Percentiles rank a stretch among this genome's conserved stretches.
Conservation (phyloP, 1,140 invertebrate species). For the Tribolium castaneum region DNA sequence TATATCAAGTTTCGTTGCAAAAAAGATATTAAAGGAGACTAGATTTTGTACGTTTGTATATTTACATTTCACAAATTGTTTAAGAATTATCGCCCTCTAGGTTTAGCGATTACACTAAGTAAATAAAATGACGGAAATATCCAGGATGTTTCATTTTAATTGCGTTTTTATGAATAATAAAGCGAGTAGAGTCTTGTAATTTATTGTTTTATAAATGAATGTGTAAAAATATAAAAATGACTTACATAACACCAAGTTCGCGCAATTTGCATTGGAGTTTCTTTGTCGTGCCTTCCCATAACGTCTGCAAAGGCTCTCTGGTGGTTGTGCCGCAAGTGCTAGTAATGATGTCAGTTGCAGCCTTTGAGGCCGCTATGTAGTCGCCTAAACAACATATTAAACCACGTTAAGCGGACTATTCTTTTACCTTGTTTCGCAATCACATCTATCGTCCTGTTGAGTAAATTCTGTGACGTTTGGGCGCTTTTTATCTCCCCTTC, state of each 20-base stretch:
- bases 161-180: neutral
- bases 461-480: conserved; percentile 54
- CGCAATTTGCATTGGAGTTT: conserved; percentile 56
- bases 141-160: neutral
- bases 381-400: conserved; percentile 42
- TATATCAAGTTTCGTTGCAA: conserved; percentile 14
- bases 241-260: conserved; percentile 57
- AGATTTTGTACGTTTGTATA: conserved; percentile 43
- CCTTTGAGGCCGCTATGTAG: conserved; percentile 53
- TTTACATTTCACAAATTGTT: conserved; percentile 41
- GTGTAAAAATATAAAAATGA: neutral
- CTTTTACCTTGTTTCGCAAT: conserved; percentile 54
- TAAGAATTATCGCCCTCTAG: conserved; percentile 35
- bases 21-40: conserved; percentile 19
- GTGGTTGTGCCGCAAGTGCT: conserved; percentile 50
- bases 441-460: conserved; percentile 53
- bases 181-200: neutral
- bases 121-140: conserved; percentile 37
- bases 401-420: no score
- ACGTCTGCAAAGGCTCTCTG: conserved; percentile 53
- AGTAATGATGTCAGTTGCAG: conserved; percentile 57
- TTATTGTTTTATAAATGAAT: neutral
- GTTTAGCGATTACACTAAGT: conserved; percentile 21
- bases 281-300: conserved; percentile 56
- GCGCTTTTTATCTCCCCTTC: conserved; percentile 56